These are phyloP conservation scores for Helogale parvula DNA, from an alignment of 2,113 vertebrate species.

Conservation along the genomic window DNA sequence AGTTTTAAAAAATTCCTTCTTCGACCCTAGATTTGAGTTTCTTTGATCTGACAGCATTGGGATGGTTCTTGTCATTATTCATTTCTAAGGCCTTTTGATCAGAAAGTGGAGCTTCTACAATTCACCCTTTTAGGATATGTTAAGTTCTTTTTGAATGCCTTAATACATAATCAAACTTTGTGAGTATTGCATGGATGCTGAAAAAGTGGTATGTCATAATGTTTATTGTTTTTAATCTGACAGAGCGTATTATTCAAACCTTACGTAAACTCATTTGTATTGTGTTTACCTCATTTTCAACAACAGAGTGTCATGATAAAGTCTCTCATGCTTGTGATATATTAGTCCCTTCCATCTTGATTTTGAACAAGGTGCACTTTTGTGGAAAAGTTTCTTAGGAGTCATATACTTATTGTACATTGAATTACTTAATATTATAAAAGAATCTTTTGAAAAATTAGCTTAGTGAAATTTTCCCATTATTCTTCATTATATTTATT, in stretches of 20 bases:
- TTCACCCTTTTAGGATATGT: not conserved
- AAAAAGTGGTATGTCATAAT: not conserved
- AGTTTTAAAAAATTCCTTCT: not conserved
- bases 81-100: not conserved
- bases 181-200: not conserved
- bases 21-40: not conserved
- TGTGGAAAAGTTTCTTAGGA: not conserved
- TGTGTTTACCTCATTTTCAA: not conserved
- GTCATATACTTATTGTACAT: not conserved
- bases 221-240: not conserved
- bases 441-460: not conserved
- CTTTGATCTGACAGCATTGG: not conserved
- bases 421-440: not conserved
- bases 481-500: not conserved
- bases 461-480: not conserved
- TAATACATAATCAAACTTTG: conserved; percentile 5
- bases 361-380: not conserved
- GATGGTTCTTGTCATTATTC: not conserved
- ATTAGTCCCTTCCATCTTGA: not conserved
- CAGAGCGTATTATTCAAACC: not conserved
- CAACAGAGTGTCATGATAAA: not conserved
- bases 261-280: not conserved
- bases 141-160: not conserved
- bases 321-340: not conserved
- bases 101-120: not conserved